Evolutionary conservation across 2,888 invertebrate species (phyloP), one percentile per base, ranked within the genome.

Genomic region (Plagodis dolabraria): DNA sequence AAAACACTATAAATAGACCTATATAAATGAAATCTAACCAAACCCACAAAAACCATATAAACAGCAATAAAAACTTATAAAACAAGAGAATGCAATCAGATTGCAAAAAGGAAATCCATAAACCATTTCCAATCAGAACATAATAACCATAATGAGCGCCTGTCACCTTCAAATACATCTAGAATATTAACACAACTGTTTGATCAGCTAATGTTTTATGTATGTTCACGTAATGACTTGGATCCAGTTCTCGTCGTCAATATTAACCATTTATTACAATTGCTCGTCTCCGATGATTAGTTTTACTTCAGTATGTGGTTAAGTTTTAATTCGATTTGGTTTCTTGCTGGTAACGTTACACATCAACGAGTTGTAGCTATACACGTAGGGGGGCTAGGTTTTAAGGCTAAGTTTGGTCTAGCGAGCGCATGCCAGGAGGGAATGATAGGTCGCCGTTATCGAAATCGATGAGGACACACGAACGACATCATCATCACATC

Each of bases 161-260:
- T 56, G 60, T 56, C 60, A 50, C 57, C 54, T 51, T 49, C 51
- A 22, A 56, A 53, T 54, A 56, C 55, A 49, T 49, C 51, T 53
- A 53, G 53, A 64, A 60, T 58, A 63, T 63, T 60, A 58, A 51
- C 57, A 53, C 33, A 44, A 38, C 33, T 51, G 45, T 64, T 63
- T 64, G 66, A 64, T 63, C 60, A 60, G 50, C 47, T 53, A 54
- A 69, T 69, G 67, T 66, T 69, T 69, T 66, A 70, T 70, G 67
- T 66, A 69, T 67, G 61, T 51, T 44, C 43, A 5, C 38, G 43
- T 66, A 64, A 67, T 67, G 67, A 67, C 59, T 66, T 60, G 66
- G 65, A 69, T 69, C 63, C 56, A 36, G 51, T 46, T 64, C 44
- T 33, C 56, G 48, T 62, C 69, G 69, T 70, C 67, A 70, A 70